phyloP scores from a whole-genome alignment of 2,888 invertebrate genomes.

The Erynnis tages region DNA sequence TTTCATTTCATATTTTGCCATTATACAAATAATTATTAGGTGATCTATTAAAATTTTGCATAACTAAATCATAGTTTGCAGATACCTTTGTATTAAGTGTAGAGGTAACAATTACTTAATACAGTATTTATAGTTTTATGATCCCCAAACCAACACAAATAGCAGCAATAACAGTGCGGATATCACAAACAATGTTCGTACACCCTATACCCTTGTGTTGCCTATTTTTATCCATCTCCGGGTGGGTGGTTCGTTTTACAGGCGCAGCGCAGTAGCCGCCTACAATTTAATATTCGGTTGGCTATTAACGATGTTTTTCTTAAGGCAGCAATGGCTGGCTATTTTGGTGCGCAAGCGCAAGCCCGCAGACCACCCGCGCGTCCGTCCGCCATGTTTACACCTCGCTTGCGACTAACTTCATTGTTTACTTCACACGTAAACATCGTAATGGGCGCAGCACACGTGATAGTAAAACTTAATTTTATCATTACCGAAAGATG shows the following conservation, averaged over 20 bases:
- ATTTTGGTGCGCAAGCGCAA: slow-evolving; percentile 61
- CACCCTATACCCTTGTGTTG: slow-evolving; percentile 22
- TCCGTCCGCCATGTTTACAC: slow-evolving; percentile 28
- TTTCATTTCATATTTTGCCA: no score
- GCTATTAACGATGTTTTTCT: slow-evolving; percentile 77
- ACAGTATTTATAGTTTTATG: no score
- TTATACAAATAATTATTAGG: no score
- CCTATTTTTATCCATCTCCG: slow-evolving; percentile 58
- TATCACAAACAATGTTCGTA: slow-evolving; percentile 43
- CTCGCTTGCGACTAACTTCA: slow-evolving; percentile 33
- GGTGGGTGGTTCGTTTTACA: slow-evolving; percentile 74
- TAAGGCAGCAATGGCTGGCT: slow-evolving; percentile 61
- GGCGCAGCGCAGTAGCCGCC: slow-evolving; percentile 66
- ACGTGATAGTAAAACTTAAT: slow-evolving; percentile 11
- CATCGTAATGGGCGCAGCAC: slow-evolving; percentile 26
- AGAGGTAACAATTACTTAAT: no score
- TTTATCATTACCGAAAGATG: neutral
- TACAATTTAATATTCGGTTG: slow-evolving; percentile 70
- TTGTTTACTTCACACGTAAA: slow-evolving; percentile 52
- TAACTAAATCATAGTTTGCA: no score
- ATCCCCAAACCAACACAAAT: slow-evolving; percentile 25
- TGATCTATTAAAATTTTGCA: neutral
- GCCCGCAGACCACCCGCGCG: slow-evolving; percentile 70
- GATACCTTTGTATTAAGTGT: no score
- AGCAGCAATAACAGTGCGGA: slow-evolving; percentile 37